These are phyloP conservation scores for Prorops nasuta DNA, from an alignment of 1,140 invertebrate genomes.

Conservation along the genomic window DNA sequence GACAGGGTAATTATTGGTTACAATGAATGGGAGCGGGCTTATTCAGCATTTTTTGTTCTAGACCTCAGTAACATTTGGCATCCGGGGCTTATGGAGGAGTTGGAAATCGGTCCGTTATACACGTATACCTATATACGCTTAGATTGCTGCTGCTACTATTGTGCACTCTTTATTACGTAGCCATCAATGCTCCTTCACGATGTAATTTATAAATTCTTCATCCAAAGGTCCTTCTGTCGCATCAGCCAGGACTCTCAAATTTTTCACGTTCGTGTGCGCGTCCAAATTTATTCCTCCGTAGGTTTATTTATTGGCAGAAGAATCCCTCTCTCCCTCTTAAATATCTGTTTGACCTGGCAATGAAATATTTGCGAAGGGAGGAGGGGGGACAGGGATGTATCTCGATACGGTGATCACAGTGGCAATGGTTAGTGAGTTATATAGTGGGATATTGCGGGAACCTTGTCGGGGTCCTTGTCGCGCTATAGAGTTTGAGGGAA, in stretches of 20 bases:
- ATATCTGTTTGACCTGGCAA: constrained; percentile 27
- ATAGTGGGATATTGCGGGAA: too few relatives aligned
- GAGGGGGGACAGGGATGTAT: constrained; percentile 45
- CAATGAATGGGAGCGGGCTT: constrained; percentile 31
- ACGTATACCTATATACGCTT: constrained; percentile 9
- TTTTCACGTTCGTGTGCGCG: too few relatives aligned
- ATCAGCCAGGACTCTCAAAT: too few relatives aligned
- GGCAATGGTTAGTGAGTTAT: too few relatives aligned
- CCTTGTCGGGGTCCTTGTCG: too few relatives aligned
- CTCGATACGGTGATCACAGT: too few relatives aligned
- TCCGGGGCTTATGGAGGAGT: too few relatives aligned
- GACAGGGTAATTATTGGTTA: constrained; percentile 48
- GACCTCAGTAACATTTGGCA: constrained; percentile 47
- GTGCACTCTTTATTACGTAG: constrained; percentile 36
- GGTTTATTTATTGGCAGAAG: too few relatives aligned
- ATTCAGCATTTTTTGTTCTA: constrained; percentile 36
- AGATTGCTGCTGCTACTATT: constrained; percentile 24
- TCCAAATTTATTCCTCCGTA: too few relatives aligned
- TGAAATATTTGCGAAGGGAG: constrained; percentile 38
- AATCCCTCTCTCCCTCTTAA: neutral
- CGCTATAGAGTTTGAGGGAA: too few relatives aligned
- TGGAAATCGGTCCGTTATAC: too few relatives aligned
- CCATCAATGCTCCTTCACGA: constrained; percentile 43
- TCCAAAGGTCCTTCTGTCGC: too few relatives aligned
- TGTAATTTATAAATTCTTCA: constrained; percentile 39